Base-by-base conservation (phyloP, 2,888 invertebrate species). In the Dryobota labecula region DNA sequence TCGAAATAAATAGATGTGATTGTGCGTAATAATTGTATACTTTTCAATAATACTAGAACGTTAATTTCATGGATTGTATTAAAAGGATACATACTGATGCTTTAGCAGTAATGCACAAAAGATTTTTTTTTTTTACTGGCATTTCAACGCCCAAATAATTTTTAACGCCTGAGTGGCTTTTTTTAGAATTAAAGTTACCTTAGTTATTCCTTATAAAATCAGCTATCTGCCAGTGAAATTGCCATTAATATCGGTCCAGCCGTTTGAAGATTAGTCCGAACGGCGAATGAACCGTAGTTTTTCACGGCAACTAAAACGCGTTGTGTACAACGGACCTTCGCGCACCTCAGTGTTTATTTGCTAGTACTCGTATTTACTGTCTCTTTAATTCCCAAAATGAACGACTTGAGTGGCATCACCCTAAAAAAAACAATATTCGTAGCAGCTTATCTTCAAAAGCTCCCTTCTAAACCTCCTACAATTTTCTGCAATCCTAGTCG, bases 281-380 rank as follows among this genome's bases (percentile, higher is more conserved):
- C n/a, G n/a, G n/a, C n/a, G n/a, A n/a, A n/a, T n/a, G n/a, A n/a
- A n/a, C n/a, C n/a, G n/a, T n/a, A n/a, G n/a, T n/a, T n/a, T n/a
- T n/a, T n/a, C n/a, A n/a, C n/a, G n/a, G n/a, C n/a, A n/a, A n/a
- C n/a, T n/a, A n/a, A n/a, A n/a, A n/a, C n/a, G n/a, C n/a, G n/a
- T n/a, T n/a, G n/a, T n/a, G n/a, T n/a, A n/a, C n/a, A n/a, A n/a
- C n/a, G n/a, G n/a, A n/a, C n/a, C n/a, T n/a, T n/a, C n/a, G n/a
- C n/a, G n/a, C n/a, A n/a, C 70, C 66, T 63, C 70, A 45, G 54
- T 82, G 83, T 84, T 86, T 86, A 86, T 86, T 85, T 85, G 82
- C 86, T 85, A n/a, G n/a, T n/a, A n/a, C 78, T 76, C 83, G 80
- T 83, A 86, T 88, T 85, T 85, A 87, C 80, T 78, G 73, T 75